These are phyloP conservation scores for Tachysurus vachellii DNA, from an alignment of 2,113 vertebrate genomes.

Conservation along the genomic window DNA sequence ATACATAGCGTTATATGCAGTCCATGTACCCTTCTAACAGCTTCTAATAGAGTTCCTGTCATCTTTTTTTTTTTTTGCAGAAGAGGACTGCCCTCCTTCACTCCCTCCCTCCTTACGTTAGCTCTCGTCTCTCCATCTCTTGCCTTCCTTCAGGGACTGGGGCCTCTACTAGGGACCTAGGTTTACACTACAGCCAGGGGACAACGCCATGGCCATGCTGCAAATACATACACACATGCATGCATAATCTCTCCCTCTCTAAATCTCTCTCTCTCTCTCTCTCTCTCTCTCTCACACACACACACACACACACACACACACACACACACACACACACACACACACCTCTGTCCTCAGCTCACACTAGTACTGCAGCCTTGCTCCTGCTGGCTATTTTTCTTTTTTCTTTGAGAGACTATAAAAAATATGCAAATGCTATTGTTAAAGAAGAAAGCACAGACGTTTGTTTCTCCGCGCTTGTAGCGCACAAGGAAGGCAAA, in stretches of 20 bases:
- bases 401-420: constrained; percentile 72
- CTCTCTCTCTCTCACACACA: neutral
- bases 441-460: constrained; percentile 66
- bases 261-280: neutral
- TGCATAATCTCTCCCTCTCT: constrained; percentile 17
- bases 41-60: constrained; percentile 29
- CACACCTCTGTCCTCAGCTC: constrained; percentile 64
- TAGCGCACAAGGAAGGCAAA: neutral
- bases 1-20: neutral
- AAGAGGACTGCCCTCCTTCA: constrained; percentile 4
- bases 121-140: constrained; percentile 52
- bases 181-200: constrained; percentile 28
- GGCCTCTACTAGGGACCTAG: constrained; percentile 36
- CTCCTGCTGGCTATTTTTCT: constrained; percentile 76
- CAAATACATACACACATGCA: constrained; percentile 24
- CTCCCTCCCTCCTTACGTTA: constrained; percentile 10
- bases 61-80: constrained; percentile 41
- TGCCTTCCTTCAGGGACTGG: constrained; percentile 53
- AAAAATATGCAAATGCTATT: constrained; percentile 80
- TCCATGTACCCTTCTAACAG: neutral
- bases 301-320: constrained; percentile 33
- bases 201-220: constrained; percentile 34
- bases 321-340: constrained; percentile 23
- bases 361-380: constrained; percentile 67
- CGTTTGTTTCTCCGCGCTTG: constrained; percentile 55